phyloP scores from a whole-genome alignment of 2,888 invertebrate genomes.

The Cyclophora punctaria region DNA sequence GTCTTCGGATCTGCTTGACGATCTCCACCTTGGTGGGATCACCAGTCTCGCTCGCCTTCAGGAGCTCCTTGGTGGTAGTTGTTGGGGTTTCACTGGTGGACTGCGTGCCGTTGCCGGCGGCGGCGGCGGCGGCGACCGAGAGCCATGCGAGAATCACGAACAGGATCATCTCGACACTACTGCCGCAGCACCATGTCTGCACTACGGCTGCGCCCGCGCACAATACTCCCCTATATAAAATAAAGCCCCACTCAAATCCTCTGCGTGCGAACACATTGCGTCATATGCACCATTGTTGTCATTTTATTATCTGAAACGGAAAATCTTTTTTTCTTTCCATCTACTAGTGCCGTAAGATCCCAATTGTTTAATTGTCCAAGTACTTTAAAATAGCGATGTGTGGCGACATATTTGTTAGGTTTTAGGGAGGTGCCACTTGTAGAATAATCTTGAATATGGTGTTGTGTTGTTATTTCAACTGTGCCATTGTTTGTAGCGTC shows the following conservation, averaged over 20 bases:
- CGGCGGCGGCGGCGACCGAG: conserved; percentile 24
- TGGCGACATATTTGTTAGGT: conserved; percentile 40
- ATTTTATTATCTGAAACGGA: conserved; percentile 74
- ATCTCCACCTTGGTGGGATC: conserved; percentile 84
- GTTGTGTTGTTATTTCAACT: conserved; percentile 42
- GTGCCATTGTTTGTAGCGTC: conserved; percentile 41
- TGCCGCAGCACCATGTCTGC: conserved; percentile 62
- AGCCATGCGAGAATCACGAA: conserved; percentile 52
- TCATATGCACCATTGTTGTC: conserved; percentile 68
- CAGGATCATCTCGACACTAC: conserved; percentile 59
- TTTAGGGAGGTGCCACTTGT: conserved; percentile 23
- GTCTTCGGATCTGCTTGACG: conserved; percentile 85
- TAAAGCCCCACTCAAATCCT: conserved; percentile 63
- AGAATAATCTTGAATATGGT: conserved; percentile 22
- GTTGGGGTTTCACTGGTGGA: conserved; percentile 38
- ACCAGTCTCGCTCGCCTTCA: conserved; percentile 77
- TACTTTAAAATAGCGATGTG: conserved; percentile 42
- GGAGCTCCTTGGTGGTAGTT: conserved; percentile 69
- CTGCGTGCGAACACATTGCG: conserved; percentile 64
- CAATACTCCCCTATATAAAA: conserved; percentile 66
- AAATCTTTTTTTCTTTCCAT: conserved; percentile 68
- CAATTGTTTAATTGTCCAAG: conserved; percentile 70
- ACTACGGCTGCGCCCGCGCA: conserved; percentile 56
- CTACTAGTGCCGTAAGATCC: conserved; percentile 56
- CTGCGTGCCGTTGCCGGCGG: conserved; percentile 37